Percentiles rank a stretch among this genome's conserved stretches.
phyloP scores from a whole-genome alignment of 2,113 vertebrate genomes.

The Gallinago undulata region DNA sequence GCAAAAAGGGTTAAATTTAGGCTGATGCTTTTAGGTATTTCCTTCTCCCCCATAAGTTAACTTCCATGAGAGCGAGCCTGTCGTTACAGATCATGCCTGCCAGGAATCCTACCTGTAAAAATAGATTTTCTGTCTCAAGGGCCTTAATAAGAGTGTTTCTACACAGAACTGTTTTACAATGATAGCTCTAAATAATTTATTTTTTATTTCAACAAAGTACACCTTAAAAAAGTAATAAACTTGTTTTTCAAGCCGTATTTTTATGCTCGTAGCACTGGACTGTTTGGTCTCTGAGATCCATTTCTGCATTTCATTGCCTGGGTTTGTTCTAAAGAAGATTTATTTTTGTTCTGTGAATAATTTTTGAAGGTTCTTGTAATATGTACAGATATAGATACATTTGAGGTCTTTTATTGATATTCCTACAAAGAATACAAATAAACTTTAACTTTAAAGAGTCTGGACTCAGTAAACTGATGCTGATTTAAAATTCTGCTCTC shows the following conservation, averaged over 20 bases:
- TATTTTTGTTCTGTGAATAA: slow-evolving; percentile 87
- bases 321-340: slow-evolving; percentile 84
- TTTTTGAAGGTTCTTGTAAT: slow-evolving; percentile 83
- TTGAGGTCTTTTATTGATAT: slow-evolving; percentile 85
- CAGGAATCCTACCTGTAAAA: slow-evolving; percentile 68
- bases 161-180: slow-evolving; percentile 75
- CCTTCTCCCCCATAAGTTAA: slow-evolving; percentile 32
- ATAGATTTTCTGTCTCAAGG: slow-evolving; percentile 73
- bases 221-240: slow-evolving; percentile 75
- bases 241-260: slow-evolving; percentile 80
- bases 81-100: slow-evolving; percentile 44
- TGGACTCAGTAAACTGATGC: background rate
- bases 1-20: slow-evolving; percentile 34
- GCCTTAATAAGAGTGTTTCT: slow-evolving; percentile 77
- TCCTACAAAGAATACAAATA: slow-evolving; percentile 83
- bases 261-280: slow-evolving; percentile 79
- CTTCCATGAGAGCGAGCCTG: slow-evolving; percentile 2
- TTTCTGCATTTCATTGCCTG: slow-evolving; percentile 82
- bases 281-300: slow-evolving; percentile 73
- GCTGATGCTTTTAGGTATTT: slow-evolving; percentile 46
- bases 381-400: slow-evolving; percentile 83
- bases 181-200: slow-evolving; percentile 82
- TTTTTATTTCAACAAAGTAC: slow-evolving; percentile 79
- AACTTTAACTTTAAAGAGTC: slow-evolving; percentile 84
- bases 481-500: background rate